Evolutionary conservation across 2,888 invertebrate species (phyloP), one percentile per base, ranked within the genome.

Genomic region (Timandra comae): DNA sequence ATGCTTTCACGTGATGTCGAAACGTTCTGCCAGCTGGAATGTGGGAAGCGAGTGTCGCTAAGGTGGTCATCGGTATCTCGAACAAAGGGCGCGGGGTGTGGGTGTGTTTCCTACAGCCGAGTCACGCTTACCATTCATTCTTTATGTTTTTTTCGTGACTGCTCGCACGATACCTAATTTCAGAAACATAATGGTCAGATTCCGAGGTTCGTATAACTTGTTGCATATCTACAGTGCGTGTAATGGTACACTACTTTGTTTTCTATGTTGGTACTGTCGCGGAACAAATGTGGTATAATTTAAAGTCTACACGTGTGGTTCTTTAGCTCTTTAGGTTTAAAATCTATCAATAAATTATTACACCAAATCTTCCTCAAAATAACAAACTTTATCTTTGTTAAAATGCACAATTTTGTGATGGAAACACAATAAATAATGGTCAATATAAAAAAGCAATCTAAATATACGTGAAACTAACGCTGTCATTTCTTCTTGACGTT

Each of bases 111-210:
- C 11, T 12, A 22, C 29, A 12, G 34, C 11, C 41, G 19, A 38
- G 41, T 44, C 44, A 41, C 38, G 44, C 39, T 42, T 38, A 41
- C 43, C 35, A 13, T 46, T 38, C 42, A 33, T 41, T 50, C 41
- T 41, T 49, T 48, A 46, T 49, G 46, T 38, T 37, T 43, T 41
- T 38, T 48, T 33, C 52, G 47, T 52, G 49, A 48, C 46, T 39
- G 27, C 22, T 35, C 27, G 41, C 46, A 46, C 41, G 44, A 47
- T 45, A 43, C 38, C 38, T 49, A 43, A 46, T 52, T 48, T 48
- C 39, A 46, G 42, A 42, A 33, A 43, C 38, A 33, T 49, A 45
- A 46, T 45, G 38, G 46, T 31, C 30, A 43, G 44, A 44, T 43
- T 38, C 35, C 32, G 28, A 25, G 33, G 38, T 27, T 29, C 33